Conservation (phyloP, 1,140 invertebrate genomes). For the Eufriesea mexicana region DNA sequence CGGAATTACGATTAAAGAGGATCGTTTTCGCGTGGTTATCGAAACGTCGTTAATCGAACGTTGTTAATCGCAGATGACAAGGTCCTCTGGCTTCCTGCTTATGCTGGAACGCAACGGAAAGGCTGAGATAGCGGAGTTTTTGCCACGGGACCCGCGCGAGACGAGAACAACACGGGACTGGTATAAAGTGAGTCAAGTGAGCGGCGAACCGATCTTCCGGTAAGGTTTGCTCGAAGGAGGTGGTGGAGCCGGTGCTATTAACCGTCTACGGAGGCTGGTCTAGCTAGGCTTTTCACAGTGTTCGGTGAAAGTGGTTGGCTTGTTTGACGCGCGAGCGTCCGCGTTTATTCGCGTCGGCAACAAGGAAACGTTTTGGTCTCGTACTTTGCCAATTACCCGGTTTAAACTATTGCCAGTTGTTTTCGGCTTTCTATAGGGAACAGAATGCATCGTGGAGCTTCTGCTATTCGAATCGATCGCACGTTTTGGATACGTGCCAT, state of each 20-base stretch:
- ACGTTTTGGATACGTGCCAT: no score
- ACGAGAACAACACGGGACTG: conserved; percentile 66
- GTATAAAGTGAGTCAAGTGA: conserved; percentile 54
- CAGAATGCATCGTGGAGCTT: no score
- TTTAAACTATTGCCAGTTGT: background rate
- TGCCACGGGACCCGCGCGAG: conserved; percentile 36
- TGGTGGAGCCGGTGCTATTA: conserved; percentile 45
- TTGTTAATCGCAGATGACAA: background rate
- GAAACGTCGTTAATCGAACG: background rate
- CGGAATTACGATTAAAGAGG: no score
- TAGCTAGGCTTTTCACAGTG: conserved; percentile 47
- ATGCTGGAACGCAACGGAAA: background rate
- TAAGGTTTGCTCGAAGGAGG: conserved; percentile 46
- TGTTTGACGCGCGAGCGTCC: background rate
- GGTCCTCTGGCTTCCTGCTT: background rate
- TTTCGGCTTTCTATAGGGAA: background rate
- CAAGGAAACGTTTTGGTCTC: conserved; percentile 13
- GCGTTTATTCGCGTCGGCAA: background rate
- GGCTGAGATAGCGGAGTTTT: background rate
- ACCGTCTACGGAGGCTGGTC: conserved; percentile 50
- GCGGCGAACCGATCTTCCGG: conserved; percentile 57
- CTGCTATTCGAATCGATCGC: no score
- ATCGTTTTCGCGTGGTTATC: no score
- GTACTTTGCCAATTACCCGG: background rate
- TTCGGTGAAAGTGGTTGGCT: conserved; percentile 61